Conservation (phyloP, 2,888 invertebrate species). For the Andrena hattorfiana region DNA sequence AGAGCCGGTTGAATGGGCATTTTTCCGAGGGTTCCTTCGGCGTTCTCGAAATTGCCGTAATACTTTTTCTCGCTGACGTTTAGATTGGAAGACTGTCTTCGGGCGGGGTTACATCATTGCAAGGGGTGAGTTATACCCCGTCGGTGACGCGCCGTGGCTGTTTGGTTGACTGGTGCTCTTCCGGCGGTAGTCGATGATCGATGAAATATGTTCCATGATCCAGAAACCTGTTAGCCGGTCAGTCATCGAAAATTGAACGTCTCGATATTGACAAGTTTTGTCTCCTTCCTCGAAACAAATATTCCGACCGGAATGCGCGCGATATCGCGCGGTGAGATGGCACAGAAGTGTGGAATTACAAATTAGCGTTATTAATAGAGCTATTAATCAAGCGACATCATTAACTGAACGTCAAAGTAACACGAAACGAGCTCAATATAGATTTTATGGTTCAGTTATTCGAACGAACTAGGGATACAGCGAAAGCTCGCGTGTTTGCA, state of each 20-base stretch:
- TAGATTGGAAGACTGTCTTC: slow-evolving; percentile 58
- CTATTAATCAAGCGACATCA: slow-evolving; percentile 22
- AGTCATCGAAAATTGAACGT: too few relatives aligned
- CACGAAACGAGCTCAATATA: slow-evolving; percentile 40
- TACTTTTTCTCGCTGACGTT: slow-evolving; percentile 65
- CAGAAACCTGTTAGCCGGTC: too few relatives aligned
- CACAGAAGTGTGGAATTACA: slow-evolving; percentile 1
- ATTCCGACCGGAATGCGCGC: background rate
- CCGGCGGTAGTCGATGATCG: background rate
- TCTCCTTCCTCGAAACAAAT: background rate
- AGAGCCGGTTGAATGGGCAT: slow-evolving; percentile 47
- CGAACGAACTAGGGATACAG: slow-evolving; percentile 24
- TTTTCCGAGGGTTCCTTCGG: slow-evolving; percentile 22
- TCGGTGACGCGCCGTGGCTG: slow-evolving; percentile 40
- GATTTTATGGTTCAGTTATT: slow-evolving; percentile 49
- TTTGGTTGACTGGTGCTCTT: slow-evolving; percentile 3
- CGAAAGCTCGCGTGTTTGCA: slow-evolving; percentile 18
- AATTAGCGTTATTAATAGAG: slow-evolving; percentile 14
- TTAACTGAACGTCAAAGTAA: slow-evolving; percentile 26
- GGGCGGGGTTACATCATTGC: background rate
- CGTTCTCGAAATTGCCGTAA: slow-evolving; percentile 58
- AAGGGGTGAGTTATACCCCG: slow-evolving; percentile 27
- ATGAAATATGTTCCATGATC: background rate
- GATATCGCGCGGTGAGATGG: background rate
- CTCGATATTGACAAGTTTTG: too few relatives aligned